Conservation (phyloP, 2,113 vertebrate genomes). For the Platanista minor region DNA sequence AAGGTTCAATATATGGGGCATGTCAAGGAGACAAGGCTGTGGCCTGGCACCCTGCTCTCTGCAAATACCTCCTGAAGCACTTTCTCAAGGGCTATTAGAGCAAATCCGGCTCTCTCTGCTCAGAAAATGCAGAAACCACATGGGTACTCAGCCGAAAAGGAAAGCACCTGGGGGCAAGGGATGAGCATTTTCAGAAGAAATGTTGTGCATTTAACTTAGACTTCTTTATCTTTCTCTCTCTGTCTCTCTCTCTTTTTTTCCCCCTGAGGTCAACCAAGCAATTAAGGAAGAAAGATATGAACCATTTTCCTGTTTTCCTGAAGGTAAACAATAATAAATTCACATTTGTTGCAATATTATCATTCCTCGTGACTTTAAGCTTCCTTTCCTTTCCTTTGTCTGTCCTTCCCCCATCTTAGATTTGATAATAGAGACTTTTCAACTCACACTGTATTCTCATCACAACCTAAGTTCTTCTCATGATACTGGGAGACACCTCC, state of each 20-base stretch:
- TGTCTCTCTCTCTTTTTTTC: background rate
- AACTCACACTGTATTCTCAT: conserved; percentile 44
- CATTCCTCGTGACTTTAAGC: background rate
- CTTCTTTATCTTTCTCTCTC: conserved; percentile 28
- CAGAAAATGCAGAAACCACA: conserved; percentile 84
- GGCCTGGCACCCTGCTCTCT: conserved; percentile 90
- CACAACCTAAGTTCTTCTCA: conserved; percentile 27
- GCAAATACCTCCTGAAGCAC: conserved; percentile 84
- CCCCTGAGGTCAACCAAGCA: conserved; percentile 80
- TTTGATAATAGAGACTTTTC: conserved; percentile 59
- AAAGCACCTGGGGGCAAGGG: conserved; percentile 61
- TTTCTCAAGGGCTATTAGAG: conserved; percentile 86
- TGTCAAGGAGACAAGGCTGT: conserved; percentile 91
- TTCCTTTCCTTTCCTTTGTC: background rate
- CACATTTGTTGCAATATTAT: conserved; percentile 47
- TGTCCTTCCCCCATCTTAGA: background rate
- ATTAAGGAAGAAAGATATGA: conserved; percentile 79
- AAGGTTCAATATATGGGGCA: conserved; percentile 99
- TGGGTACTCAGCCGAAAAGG: conserved; percentile 76
- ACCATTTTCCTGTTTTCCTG: conserved; percentile 77
- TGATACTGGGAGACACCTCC: conserved; percentile 70
- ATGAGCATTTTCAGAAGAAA: conserved; percentile 67
- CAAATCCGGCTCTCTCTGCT: conserved; percentile 79
- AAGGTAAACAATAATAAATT: conserved; percentile 77
- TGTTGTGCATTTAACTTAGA: conserved; percentile 78